Evolutionary conservation across 2,113 vertebrate species (phyloP).

Genomic region (Sylvilagus bachmani): DNA sequence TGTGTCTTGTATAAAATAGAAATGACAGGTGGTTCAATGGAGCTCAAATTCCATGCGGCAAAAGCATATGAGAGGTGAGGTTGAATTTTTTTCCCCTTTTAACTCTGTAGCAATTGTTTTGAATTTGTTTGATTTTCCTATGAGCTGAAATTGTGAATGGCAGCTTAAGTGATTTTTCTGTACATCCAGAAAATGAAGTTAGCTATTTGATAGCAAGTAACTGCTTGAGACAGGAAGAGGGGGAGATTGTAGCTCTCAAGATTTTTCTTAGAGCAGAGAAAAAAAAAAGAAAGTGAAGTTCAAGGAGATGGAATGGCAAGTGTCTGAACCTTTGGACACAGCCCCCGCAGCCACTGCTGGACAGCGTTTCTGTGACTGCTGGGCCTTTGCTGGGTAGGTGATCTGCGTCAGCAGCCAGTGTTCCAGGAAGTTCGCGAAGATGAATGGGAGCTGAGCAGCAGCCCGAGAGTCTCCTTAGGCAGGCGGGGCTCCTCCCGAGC

Average conservation of each 20-base stretch:
- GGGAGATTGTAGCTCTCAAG: not conserved
- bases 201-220: conserved; percentile 56
- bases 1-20: not conserved
- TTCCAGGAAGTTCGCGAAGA: conserved; percentile 10
- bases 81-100: not conserved
- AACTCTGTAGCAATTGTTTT: conserved; percentile 26
- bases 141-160: conserved; percentile 67
- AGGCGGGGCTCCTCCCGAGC: not conserved
- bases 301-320: conserved; percentile 11
- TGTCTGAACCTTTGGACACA: conserved; percentile 26
- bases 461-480: not conserved
- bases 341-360: not conserved
- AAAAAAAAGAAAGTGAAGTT: conserved; percentile 19
- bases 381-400: not conserved
- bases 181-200: conserved; percentile 41
- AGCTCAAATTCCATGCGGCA: conserved; percentile 30
- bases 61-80: not conserved
- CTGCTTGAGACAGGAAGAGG: conserved; percentile 17
- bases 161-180: conserved; percentile 57
- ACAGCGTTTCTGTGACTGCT: not conserved
- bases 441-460: not conserved
- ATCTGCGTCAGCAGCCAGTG: fast-evolving
- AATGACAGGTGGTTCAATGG: not conserved
- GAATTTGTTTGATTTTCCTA: conserved; percentile 55
- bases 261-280: not conserved